Evolutionary conservation across 1,140 invertebrate species (phyloP), one percentile per base, ranked within the genome.

Genomic region (Whitmania pigra): DNA sequence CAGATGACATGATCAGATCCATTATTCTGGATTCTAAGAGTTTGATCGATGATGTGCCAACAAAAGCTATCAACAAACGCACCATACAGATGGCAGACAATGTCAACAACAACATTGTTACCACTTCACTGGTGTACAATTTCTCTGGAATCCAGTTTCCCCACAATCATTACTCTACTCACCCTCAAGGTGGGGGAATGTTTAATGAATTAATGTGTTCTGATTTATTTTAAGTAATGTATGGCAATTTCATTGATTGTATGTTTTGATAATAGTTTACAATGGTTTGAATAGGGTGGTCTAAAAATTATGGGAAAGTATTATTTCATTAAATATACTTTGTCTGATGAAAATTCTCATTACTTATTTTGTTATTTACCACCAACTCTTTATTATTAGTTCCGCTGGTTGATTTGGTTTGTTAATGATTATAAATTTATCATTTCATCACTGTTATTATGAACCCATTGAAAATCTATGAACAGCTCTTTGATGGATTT

Each of bases 1-100:
- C 57, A 63, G 57, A 63, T 15, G 57, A 63, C 22, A 63, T 63
- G 22, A 63, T 63, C 57, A 63, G 29, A 63, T 63, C 57, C 22
- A 63, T 63, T 18, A 31, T 63, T 63, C 9, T 31, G 9, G 57
- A 63, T 63, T 31, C 57, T 63, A 25, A 22, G 22, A 63, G 57
- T 13, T 25, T 63, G 22, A 63, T 31, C 11, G 15, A 3, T 63
- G 22, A 22, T 63, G 11, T 17, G 15, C 3, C 22, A 63, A 31
- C 7, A 15, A 63, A 63, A 63, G 3, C 29, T 63, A 20, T 13
- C 22, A 17, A 22, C 57, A 63, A 63, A n/a, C 18, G 1, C 22
- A 49, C 0, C 2, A 13, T 1, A 18, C 9, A 63, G 22, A 31
- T 63, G 22, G 15, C 4, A 15, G 29, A 31, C 29, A 63, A 11